Conservation (phyloP, 2,113 vertebrate species). For the Mormoops blainvillei region DNA sequence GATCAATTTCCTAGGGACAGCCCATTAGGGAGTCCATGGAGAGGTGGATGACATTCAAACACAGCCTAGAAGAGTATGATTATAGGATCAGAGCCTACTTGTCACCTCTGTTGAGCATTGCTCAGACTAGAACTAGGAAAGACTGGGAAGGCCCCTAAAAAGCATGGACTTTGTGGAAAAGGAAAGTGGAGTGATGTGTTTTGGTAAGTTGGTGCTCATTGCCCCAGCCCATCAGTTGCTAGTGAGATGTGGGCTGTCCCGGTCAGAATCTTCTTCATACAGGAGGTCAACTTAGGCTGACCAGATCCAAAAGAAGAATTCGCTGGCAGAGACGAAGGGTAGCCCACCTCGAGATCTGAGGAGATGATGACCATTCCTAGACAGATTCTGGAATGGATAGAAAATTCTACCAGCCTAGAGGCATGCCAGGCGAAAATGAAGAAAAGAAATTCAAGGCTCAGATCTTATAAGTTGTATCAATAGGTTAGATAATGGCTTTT, state of each 20-base stretch:
- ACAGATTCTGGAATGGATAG: background rate
- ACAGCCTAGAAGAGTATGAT: background rate
- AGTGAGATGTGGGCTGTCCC: background rate
- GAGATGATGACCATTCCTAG: background rate
- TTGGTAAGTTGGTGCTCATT: background rate
- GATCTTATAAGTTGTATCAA: background rate
- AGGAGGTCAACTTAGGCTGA: background rate
- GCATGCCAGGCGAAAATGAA: background rate
- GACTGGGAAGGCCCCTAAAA: background rate
- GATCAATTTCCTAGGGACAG: background rate
- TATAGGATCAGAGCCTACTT: background rate
- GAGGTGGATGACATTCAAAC: background rate
- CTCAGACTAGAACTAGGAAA: background rate
- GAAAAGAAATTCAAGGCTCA: background rate
- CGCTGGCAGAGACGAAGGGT: background rate
- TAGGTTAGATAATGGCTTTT: background rate
- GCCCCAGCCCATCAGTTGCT: background rate
- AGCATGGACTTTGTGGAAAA: background rate
- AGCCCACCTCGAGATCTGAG: background rate
- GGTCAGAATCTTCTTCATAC: background rate
- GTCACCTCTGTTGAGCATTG: background rate
- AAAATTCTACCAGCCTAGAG: background rate
- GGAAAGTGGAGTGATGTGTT: background rate
- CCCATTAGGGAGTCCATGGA: background rate
- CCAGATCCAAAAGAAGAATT: background rate